These are phyloP conservation scores for Rhamnusium bicolor DNA, from an alignment of 2,888 invertebrate species.

Conservation along the genomic window DNA sequence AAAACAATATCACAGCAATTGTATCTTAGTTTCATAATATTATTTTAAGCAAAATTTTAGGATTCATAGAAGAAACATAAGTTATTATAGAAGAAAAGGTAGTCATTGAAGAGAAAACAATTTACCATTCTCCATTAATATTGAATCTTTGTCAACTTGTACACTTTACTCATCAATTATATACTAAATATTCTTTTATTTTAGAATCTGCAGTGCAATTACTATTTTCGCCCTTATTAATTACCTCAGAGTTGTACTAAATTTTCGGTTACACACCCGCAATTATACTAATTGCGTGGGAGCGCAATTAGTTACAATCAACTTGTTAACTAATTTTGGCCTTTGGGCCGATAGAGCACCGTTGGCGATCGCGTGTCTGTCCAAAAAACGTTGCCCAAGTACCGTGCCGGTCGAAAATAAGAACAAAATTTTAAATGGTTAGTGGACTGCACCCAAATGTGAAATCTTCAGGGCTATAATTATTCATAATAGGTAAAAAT, in stretches of 20 bases:
- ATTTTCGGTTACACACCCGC: slow-evolving; percentile 10
- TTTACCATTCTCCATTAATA: too few species aligned
- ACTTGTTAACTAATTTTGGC: slow-evolving; percentile 32
- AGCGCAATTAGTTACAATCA: slow-evolving; percentile 26
- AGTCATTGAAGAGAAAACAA: too few species aligned
- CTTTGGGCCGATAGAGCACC: slow-evolving; percentile 30
- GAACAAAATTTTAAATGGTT: slow-evolving; percentile 24
- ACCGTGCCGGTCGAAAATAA: slow-evolving; percentile 15
- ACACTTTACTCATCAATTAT: too few species aligned
- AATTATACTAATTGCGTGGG: slow-evolving; percentile 40
- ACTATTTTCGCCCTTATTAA: neutral
- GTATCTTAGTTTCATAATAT: too few species aligned
- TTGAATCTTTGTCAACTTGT: too few species aligned
- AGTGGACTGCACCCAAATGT: slow-evolving; percentile 1
- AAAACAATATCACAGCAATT: too few species aligned
- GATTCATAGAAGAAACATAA: too few species aligned
- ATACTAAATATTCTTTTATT: too few species aligned
- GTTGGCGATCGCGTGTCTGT: slow-evolving; percentile 37
- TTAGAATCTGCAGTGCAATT: too few species aligned
- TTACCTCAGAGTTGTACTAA: neutral
- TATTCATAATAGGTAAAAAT: slow-evolving; percentile 10
- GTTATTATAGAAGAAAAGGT: too few species aligned
- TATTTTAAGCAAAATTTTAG: too few species aligned
- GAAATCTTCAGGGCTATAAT: slow-evolving; percentile 12
- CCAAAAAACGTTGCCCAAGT: slow-evolving; percentile 15